Base-by-base conservation (phyloP, 2,113 vertebrate genomes). In the Semicossyphus pulcher region DNA sequence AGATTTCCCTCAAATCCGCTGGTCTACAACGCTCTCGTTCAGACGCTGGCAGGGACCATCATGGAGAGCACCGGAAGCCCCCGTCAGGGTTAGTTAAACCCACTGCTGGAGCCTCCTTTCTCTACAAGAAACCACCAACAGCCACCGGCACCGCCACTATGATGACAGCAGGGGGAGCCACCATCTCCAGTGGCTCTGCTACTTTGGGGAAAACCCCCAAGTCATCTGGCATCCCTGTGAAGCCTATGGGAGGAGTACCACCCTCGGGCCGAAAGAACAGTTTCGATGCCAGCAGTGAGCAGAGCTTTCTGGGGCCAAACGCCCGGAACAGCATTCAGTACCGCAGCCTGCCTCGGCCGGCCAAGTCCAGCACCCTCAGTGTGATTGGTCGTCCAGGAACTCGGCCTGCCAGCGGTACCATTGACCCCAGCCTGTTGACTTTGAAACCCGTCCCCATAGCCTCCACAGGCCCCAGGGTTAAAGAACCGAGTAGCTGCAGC, bases 241-340 rank as follows among this genome's bases (percentile, higher is more conserved):
- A 99, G 88, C 97, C 97, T 0, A 84, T 94, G 37, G 94, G 81
- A 45, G 88, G 83, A 37, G 85, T 80, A 54, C 2, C 36, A 18
- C 78, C 86, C 12, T 61, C 80, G 0, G 95, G 95, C 2, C 95
- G 97, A 28, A 99, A 99, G 84, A 98, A 97, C 7, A 99, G 98
- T 78, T 91, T 99, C 6, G 98, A 99, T 5, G 97, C 96, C 78
- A 94, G 94, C 0, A 91, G 93, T 0, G 92, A 93, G 0, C 96
- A 97, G 68, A 94, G 96, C 14, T 99, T 99, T 81, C 83, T 98
- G 65, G 95, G 96, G 0, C 95, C 97, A 0, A 95, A 93, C 0
- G 94, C 95, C 63, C 95, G 98, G 6, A 94, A 95, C 78, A 97
- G 96, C 90, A 95, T 99, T 85, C 98, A 99, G 83, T 99, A 99